phyloP scores from a whole-genome alignment of 2,113 vertebrate genomes.

The Poeciliopsis retropinna region DNA sequence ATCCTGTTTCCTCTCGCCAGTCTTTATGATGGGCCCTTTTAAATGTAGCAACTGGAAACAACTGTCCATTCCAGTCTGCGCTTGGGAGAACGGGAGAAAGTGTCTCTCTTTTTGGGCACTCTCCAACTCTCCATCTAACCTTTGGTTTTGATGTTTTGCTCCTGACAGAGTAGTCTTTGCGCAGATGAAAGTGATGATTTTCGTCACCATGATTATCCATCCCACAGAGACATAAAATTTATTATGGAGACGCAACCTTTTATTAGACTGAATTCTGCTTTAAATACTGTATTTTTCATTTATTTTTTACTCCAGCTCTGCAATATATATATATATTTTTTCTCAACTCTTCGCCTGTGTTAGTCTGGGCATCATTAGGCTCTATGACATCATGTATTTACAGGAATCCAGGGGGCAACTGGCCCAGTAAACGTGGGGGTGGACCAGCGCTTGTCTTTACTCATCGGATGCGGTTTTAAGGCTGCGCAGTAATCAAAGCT shows the following conservation, averaged over 20 bases:
- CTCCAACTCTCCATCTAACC: conserved; percentile 23
- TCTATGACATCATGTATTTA: conserved; percentile 80
- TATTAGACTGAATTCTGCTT: not conserved
- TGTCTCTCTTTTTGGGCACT: not conserved
- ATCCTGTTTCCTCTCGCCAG: conserved; percentile 82
- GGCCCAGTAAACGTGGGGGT: conserved; percentile 78
- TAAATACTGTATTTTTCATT: not conserved
- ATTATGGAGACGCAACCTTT: not conserved
- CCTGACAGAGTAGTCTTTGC: conserved; percentile 4
- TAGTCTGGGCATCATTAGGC: conserved; percentile 78
- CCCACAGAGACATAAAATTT: not conserved
- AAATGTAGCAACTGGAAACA: conserved; percentile 79
- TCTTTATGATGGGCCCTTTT: conserved; percentile 81
- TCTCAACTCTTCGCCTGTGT: conserved; percentile 46
- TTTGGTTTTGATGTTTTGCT: conserved; percentile 19
- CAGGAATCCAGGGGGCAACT: conserved; percentile 78
- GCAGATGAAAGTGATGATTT: conserved; percentile 18
- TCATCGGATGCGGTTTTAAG: conserved; percentile 84
- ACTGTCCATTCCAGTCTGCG: conserved; percentile 76
- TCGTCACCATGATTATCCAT: not conserved
- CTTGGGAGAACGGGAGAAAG: conserved; percentile 26
- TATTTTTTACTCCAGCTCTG: not conserved
- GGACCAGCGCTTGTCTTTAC: conserved; percentile 74
- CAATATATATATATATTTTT: conserved; percentile 5
- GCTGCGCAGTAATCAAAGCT: conserved; percentile 78